Base-by-base conservation (phyloP, 2,888 invertebrate species). In the Willowsia nigromaculata region DNA sequence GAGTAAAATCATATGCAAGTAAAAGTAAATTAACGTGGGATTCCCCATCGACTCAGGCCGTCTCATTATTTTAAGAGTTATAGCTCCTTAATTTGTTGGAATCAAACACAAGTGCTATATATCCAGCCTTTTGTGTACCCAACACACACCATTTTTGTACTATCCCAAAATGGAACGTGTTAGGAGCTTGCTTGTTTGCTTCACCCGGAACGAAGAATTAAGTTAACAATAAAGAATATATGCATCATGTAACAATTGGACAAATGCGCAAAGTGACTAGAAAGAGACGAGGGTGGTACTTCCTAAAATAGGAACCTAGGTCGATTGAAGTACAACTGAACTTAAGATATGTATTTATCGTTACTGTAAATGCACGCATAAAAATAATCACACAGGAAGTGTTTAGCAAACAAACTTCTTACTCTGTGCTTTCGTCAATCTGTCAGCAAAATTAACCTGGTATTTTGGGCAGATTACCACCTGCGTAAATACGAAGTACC, bases 11-110 rank as follows among this genome's bases (percentile, higher is more conserved):
- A n/a, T n/a, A 11, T 30, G n/a, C 30, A n/a, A n/a, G 53, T 33
- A 9, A 22, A 53, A 27, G 9, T 76, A 74, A 74, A 74, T 74
- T 43, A 74, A 18, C 74, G 74, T 76, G 78, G 78, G 33, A 78
- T 78, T 40, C 25, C 71, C 53, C 22, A 40, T 74, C 11, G 25
- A 74, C 37, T 43, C 25, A 43, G n/a, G 7, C 18, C 37, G 7
- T 40, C 71, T 40, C 25, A 22, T 37, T 68, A 37, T 68, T n/a
- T n/a, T 9, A 68, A 68, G 43, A 76, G 11, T 27, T 22, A 47
- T 43, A 13, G 27, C 74, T 25, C 25, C 27, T 40, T 47, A 9
- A 50, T 18, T 59, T 25, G 25, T 59, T 7, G 1, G 13, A 50
- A 59, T 9, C 71, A 43, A 25, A 22, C 33, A 30, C 15, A 18